Conservation (phyloP, 2,888 invertebrate species). For the Pammene fasciana region DNA sequence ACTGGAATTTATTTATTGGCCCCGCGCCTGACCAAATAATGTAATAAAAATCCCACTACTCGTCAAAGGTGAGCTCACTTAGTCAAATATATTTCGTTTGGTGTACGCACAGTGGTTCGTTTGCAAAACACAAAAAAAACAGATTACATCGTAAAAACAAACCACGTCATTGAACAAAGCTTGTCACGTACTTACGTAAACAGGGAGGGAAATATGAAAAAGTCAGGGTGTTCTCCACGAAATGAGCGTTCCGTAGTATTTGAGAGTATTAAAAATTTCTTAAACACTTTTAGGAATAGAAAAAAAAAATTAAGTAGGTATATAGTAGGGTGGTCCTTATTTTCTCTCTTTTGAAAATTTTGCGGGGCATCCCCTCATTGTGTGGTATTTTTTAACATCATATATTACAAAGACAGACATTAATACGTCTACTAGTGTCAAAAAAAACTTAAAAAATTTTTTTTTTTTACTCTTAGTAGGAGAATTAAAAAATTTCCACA, state of each 20-base stretch:
- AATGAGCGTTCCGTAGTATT: neutral
- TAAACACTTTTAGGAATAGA: too few relatives aligned
- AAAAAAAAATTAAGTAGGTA: too few relatives aligned
- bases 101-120: neutral
- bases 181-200: slow-evolving; percentile 16
- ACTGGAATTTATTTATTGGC: neutral
- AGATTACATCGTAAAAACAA: slow-evolving; percentile 4
- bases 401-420: too few relatives aligned
- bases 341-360: too few relatives aligned
- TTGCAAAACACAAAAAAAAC: neutral
- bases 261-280: too few relatives aligned
- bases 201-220: neutral
- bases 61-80: slow-evolving; percentile 1
- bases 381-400: too few relatives aligned
- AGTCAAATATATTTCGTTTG: slow-evolving; percentile 2
- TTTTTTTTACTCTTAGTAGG: too few relatives aligned
- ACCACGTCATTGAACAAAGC: slow-evolving; percentile 8
- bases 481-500: too few relatives aligned
- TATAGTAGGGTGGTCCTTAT: too few relatives aligned
- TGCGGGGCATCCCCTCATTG: too few relatives aligned
- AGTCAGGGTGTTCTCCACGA: neutral
- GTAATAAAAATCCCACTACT: neutral
- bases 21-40: neutral
- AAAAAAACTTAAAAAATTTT: too few relatives aligned
- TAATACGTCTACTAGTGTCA: too few relatives aligned